Percentiles rank a stretch among this genome's conserved stretches.
phyloP scores from a whole-genome alignment of 2,797 vertebrate species.

The Catharus ustulatus region DNA sequence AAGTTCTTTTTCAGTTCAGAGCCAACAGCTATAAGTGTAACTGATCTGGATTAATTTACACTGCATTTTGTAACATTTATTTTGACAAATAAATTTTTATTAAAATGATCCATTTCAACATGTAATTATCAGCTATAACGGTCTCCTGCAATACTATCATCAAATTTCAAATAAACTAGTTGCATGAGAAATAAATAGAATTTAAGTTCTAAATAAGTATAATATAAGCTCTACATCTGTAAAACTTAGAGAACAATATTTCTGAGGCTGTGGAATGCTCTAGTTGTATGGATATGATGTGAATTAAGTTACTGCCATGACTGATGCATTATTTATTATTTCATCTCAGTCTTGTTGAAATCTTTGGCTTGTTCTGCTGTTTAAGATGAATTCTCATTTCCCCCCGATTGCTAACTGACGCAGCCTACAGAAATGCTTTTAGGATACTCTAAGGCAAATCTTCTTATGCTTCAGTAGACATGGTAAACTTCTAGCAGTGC shows the following conservation, averaged over 20 bases:
- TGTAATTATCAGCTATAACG: not conserved
- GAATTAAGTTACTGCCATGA: not conserved
- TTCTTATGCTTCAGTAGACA: not conserved
- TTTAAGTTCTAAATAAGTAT: constrained; percentile 5
- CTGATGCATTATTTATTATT: constrained; percentile 14
- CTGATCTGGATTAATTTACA: not conserved
- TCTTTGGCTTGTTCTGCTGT: not conserved
- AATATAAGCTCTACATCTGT: not conserved
- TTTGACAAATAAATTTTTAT: not conserved
- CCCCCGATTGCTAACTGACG: not conserved
- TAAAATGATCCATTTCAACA: not conserved
- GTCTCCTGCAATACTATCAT: not conserved
- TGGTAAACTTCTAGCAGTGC: not conserved
- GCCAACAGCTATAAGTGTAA: not conserved
- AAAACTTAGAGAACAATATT: not conserved
- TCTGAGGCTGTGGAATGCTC: not conserved
- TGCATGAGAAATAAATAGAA: constrained; percentile 5
- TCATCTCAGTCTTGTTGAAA: not conserved
- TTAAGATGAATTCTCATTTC: not conserved
- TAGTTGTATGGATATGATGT: not conserved
- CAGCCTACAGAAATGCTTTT: not conserved
- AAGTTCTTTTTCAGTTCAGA: constrained; percentile 8
- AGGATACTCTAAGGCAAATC: not conserved
- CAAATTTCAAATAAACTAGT: not conserved
- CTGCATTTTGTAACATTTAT: not conserved